Evolutionary conservation across 30 jellyfish, hydroid and myxozoan species (phyloP).

Genomic region (Turritopsis rubra): DNA sequence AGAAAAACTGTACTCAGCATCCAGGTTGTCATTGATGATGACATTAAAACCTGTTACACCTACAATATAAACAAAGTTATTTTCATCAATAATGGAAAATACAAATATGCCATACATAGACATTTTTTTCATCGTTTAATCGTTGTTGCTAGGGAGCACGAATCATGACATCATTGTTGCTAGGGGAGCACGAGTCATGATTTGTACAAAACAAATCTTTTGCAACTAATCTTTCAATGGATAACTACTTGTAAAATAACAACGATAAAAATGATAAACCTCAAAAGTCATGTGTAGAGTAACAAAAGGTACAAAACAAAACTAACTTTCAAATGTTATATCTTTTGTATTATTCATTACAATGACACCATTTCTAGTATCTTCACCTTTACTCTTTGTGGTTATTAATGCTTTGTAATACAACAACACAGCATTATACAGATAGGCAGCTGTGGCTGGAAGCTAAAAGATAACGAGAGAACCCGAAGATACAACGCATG

Average conservation of each 20-base stretch:
- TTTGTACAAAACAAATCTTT: too few species aligned
- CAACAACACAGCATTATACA: background rate
- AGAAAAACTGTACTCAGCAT: slow-evolving; percentile 2
- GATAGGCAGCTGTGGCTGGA: background rate
- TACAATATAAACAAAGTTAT: background rate
- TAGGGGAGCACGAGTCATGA: too few species aligned
- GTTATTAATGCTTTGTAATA: background rate
- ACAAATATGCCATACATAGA: background rate
- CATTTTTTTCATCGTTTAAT: too few species aligned
- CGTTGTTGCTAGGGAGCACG: too few species aligned
- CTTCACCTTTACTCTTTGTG: background rate
- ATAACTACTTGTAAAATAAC: too few species aligned
- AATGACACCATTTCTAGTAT: slow-evolving; percentile 15
- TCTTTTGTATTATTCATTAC: slow-evolving; percentile 14
- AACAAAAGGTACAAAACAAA: background rate
- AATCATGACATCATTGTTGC: too few species aligned
- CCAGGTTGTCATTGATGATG: background rate
- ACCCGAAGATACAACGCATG: background rate
- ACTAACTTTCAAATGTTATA: slow-evolving; percentile 6
- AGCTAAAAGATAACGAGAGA: background rate
- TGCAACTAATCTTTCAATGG: too few species aligned
- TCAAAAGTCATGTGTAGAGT: too few species aligned
- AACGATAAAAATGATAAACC: too few species aligned
- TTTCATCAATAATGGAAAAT: background rate
- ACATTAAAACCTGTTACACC: slow-evolving; percentile 18